Percentiles rank a stretch among this genome's conserved stretches.
Conservation (phyloP, 2,113 vertebrate genomes). For the Rhinogobius similis region DNA sequence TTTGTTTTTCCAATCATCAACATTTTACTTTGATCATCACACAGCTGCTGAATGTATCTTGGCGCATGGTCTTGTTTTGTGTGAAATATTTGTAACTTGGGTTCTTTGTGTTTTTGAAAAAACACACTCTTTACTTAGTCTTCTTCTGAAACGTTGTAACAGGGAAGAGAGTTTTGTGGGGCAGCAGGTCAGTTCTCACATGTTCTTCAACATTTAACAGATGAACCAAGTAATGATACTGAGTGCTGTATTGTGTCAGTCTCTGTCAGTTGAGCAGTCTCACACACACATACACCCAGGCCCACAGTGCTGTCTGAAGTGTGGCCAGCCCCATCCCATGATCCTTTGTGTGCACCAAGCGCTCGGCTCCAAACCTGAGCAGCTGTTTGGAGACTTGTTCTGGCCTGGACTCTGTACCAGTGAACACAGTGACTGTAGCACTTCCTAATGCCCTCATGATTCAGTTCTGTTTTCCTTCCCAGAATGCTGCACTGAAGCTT, state of each 20-base stretch:
- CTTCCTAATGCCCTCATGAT: constrained; percentile 66
- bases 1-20: constrained; percentile 29
- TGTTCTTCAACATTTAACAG: too few species aligned
- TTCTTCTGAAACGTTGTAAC: too few species aligned
- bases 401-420: constrained; percentile 53
- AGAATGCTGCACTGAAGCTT: constrained; percentile 61
- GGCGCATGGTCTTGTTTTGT: background rate
- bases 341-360: constrained; percentile 46
- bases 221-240: too few species aligned
- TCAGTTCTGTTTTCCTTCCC: constrained; percentile 67
- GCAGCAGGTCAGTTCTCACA: background rate
- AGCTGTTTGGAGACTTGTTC: constrained; percentile 67
- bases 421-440: constrained; percentile 54
- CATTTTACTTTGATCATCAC: too few species aligned
- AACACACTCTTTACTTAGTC: too few species aligned
- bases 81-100: too few species aligned
- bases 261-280: constrained; percentile 36
- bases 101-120: too few species aligned
- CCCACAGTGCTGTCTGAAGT: constrained; percentile 48
- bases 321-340: constrained; percentile 50
- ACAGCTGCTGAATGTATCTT: too few species aligned
- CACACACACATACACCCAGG: background rate
- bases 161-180: background rate
- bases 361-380: constrained; percentile 61
- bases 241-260: constrained; percentile 40